Evolutionary conservation across 2,113 vertebrate species (phyloP).

Genomic region (Xerus inauris): DNA sequence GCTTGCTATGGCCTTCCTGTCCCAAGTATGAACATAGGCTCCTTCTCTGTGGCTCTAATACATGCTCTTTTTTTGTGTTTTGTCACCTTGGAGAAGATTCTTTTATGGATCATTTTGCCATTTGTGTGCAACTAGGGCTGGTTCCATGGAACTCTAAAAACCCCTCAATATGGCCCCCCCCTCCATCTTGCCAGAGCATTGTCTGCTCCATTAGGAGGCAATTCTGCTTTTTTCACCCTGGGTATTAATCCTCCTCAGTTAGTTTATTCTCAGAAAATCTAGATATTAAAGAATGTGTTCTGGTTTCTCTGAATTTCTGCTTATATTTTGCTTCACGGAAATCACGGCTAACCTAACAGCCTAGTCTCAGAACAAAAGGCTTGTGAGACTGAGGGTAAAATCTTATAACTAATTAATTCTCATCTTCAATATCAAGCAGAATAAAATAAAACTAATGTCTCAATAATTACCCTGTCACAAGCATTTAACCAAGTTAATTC

Average conservation of each 20-base stretch:
- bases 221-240: neutral
- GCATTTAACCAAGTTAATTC: constrained; percentile 50
- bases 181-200: neutral
- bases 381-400: neutral
- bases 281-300: neutral
- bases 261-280: neutral
- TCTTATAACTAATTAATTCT: constrained; percentile 8
- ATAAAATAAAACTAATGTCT: constrained; percentile 44
- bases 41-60: neutral
- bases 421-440: neutral
- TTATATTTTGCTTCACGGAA: neutral
- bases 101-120: neutral
- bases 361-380: neutral
- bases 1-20: neutral
- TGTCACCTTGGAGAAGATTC: neutral
- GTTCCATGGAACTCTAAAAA: neutral
- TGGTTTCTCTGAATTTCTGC: neutral
- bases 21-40: neutral
- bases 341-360: neutral
- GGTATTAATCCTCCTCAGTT: neutral
- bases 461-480: constrained; percentile 40
- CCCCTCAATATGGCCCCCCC: neutral
- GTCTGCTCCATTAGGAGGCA: neutral
- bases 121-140: neutral
- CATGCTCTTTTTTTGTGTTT: neutral